Conservation (phyloP, 2,113 vertebrate genomes). For the Hippocampus abdominalis region DNA sequence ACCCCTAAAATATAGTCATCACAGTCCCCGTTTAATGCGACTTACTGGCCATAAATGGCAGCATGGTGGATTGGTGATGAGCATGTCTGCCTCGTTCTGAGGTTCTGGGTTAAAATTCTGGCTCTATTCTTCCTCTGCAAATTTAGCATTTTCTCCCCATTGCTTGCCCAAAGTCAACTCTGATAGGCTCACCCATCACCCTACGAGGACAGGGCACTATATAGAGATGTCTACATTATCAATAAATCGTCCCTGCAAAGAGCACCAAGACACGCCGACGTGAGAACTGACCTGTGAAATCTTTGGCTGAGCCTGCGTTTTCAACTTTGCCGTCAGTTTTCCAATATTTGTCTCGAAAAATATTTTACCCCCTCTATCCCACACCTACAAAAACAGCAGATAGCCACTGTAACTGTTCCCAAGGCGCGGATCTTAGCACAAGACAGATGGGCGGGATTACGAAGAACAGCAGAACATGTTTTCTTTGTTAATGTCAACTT, state of each 20-base stretch:
- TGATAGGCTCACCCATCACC: no score
- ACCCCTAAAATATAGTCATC: no score
- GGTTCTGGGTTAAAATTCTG: neutral
- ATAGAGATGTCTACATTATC: neutral
- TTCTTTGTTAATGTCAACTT: neutral
- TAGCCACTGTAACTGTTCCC: conserved; percentile 32
- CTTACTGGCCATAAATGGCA: neutral
- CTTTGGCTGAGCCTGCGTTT: conserved; percentile 52
- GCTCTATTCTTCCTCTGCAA: neutral
- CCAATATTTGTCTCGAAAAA: conserved; percentile 21
- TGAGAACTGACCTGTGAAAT: conserved; percentile 63
- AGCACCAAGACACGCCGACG: neutral
- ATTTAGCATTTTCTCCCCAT: neutral
- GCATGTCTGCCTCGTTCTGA: neutral
- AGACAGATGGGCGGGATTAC: conserved; percentile 18
- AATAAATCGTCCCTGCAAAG: neutral
- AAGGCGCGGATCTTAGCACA: conserved; percentile 8
- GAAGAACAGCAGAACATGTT: conserved; percentile 21
- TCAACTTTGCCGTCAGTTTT: conserved; percentile 30
- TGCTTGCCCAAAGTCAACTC: no score
- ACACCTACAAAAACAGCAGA: conserved; percentile 26
- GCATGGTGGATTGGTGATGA: neutral
- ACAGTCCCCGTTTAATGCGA: no score
- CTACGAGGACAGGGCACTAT: no score
- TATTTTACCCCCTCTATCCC: conserved; percentile 39